Evolutionary conservation across 2,797 vertebrate species (phyloP), one percentile per base, ranked within the genome.

Genomic region (Argentina silus): DNA sequence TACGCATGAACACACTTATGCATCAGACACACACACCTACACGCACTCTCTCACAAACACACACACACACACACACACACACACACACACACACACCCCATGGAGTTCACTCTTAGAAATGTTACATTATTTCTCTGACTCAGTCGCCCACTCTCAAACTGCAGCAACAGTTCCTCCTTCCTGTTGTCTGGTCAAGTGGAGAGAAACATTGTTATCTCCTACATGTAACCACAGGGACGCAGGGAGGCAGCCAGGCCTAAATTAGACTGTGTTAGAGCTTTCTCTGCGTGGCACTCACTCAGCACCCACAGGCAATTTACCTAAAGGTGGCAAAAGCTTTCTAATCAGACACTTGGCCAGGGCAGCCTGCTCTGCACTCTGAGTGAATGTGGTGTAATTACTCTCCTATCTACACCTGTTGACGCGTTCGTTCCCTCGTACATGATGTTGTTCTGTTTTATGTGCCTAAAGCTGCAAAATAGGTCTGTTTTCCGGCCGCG

Each of bases 251-350:
- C 53, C 48, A 60, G 74, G 78, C 78, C 79, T n/a, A n/a, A 85
- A 72, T 61, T 69, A 55, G 69, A 23, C 64, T 21, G 55, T 81
- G 81, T 79, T 83, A 85, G 68, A 67, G 67, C 50, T 74, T 62
- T 57, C 67, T 77, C 53, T 43, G 69, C 57, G 73, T n/a, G 69
- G 14, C 69, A 65, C 51, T 70, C 51, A 42, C 68, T 64, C 69
- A 67, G 23, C 14, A 62, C 19, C 44, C 48, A 68, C 48, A 66
- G 36, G 73, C 43, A 73, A 85, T 85, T 79, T 63, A 77, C 72
- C 71, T 62, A 44, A 48, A 86, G 81, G 85, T 89, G 86, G 77
- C 74, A 89, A 88, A 88, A 88, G 85, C 83, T 79, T 81, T 82
- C 50, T 66, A 72, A 81, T 82, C 68, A 74, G 6, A 12, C 8